Percentiles rank a stretch among this genome's conserved stretches.
Evolutionary conservation across 2,888 invertebrate genomes (phyloP).

Genomic region (Drosophila trichaetosa): DNA sequence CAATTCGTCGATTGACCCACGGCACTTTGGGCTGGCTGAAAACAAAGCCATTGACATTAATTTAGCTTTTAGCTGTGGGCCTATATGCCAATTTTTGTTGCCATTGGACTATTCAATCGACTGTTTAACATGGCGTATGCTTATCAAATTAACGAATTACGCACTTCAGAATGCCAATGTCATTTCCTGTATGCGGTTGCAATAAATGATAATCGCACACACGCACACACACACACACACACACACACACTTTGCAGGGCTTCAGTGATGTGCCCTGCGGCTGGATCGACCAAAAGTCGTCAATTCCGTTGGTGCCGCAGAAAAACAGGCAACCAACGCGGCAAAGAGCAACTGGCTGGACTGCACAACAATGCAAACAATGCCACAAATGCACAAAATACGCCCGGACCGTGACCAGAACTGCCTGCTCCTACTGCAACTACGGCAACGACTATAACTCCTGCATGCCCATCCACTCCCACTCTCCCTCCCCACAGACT

Average conservation of each 20-base stretch:
- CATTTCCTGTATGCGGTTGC: slow-evolving; percentile 72
- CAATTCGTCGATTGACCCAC: slow-evolving; percentile 16
- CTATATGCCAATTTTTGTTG: slow-evolving; percentile 30
- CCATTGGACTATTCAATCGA: slow-evolving; percentile 55
- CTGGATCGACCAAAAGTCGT: slow-evolving; percentile 72
- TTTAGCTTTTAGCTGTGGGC: slow-evolving; percentile 25
- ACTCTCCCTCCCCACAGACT: neutral
- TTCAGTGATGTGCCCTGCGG: slow-evolving; percentile 55
- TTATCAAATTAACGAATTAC: slow-evolving; percentile 79
- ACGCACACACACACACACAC: neutral
- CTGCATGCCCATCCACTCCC: neutral
- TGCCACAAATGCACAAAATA: slow-evolving; percentile 78
- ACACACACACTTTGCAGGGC: slow-evolving; percentile 1
- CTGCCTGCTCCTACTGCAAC: neutral
- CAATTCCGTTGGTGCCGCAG: slow-evolving; percentile 71
- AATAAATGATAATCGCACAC: slow-evolving; percentile 73
- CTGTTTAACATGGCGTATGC: slow-evolving; percentile 70
- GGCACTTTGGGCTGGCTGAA: slow-evolving; percentile 6
- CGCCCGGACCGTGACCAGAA: slow-evolving; percentile 52
- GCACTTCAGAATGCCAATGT: slow-evolving; percentile 62
- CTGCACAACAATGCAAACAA: slow-evolving; percentile 72
- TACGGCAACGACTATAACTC: neutral
- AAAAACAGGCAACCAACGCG: slow-evolving; percentile 59
- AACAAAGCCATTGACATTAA: slow-evolving; percentile 26
- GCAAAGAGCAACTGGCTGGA: slow-evolving; percentile 39